phyloP scores from a whole-genome alignment of 2,113 vertebrate genomes.

The Zapornia atra region DNA sequence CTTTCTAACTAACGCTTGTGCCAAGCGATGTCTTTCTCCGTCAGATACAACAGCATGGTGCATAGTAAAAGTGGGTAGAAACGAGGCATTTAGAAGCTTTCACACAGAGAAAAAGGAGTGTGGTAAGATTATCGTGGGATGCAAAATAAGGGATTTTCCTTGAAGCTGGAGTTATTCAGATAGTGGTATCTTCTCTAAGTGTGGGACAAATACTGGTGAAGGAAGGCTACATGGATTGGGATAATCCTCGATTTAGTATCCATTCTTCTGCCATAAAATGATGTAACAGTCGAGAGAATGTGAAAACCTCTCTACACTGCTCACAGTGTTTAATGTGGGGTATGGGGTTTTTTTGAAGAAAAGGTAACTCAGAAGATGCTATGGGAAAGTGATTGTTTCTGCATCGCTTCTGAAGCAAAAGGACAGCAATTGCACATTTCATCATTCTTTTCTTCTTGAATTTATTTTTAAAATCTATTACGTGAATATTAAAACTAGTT shows the following conservation, averaged over 20 bases:
- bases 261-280: background rate
- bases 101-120: background rate
- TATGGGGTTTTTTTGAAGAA: background rate
- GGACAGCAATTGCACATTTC: background rate
- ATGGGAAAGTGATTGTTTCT: background rate
- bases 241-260: background rate
- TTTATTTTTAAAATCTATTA: background rate
- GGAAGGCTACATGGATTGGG: background rate
- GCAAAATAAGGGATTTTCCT: background rate
- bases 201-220: background rate
- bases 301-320: background rate
- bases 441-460: background rate
- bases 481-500: background rate
- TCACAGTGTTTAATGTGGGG: background rate
- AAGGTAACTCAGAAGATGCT: background rate
- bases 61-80: background rate
- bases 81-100: background rate
- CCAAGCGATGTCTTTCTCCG: background rate
- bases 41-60: background rate
- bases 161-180: background rate
- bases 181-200: background rate
- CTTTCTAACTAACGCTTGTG: background rate
- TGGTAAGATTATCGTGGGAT: background rate
- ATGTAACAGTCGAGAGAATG: background rate
- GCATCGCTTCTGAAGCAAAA: background rate